These are phyloP conservation scores for Acanthopagrus latus DNA, from an alignment of 2,797 vertebrate species.

Conservation along the genomic window DNA sequence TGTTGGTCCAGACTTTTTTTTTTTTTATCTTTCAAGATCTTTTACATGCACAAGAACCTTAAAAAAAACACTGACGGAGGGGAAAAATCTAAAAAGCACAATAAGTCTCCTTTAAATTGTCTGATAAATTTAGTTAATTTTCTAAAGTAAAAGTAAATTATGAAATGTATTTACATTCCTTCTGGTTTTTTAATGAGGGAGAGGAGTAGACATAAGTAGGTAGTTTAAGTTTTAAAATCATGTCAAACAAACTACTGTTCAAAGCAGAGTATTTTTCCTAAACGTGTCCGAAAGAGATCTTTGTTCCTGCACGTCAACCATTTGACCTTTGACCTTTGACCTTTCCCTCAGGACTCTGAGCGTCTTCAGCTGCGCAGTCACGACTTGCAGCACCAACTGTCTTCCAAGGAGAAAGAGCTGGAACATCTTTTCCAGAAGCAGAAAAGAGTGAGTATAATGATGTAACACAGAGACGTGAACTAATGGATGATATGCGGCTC, in stretches of 20 bases:
- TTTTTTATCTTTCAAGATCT: too few species aligned
- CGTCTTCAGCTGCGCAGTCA: constrained; percentile 87
- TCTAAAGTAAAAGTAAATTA: too few species aligned
- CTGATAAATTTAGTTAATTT: too few species aligned
- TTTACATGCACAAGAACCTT: too few species aligned
- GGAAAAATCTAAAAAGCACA: too few species aligned
- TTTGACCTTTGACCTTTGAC: neutral
- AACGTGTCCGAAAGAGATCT: neutral
- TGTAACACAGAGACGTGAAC: neutral
- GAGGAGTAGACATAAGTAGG: neutral
- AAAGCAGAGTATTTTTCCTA: neutral
- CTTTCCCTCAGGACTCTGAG: constrained; percentile 86
- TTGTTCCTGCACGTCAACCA: neutral
- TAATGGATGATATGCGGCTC: neutral
- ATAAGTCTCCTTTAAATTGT: too few species aligned
- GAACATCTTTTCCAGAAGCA: constrained; percentile 90
- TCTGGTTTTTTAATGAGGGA: too few species aligned
- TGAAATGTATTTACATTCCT: too few species aligned
- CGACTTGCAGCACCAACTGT: constrained; percentile 88
- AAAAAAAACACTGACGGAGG: too few species aligned
- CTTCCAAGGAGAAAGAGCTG: constrained; percentile 90
- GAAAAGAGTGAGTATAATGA: constrained; percentile 80
- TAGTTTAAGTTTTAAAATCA: too few species aligned
- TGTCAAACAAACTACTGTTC: neutral
- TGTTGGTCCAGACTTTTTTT: too few species aligned